Evolutionary conservation across 2,888 invertebrate genomes (phyloP), one percentile per base, ranked within the genome.

Genomic region (Cepaea hortensis): DNA sequence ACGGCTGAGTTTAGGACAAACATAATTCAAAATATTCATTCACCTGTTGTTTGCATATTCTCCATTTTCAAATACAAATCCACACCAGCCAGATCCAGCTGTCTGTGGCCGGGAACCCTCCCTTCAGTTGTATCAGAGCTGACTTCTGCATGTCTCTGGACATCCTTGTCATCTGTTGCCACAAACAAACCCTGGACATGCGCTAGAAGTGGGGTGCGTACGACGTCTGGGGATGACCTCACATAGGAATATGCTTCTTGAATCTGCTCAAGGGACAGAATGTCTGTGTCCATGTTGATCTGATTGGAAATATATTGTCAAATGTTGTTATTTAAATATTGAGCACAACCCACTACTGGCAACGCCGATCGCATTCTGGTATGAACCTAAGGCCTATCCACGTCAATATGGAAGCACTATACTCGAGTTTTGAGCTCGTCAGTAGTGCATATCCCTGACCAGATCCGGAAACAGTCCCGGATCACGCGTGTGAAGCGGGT

Each of bases 1-100:
- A 46, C 46, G 15, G 35, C 3, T 46, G 15, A 15, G 35, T 3
- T 46, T 35, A 35, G 13, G 13, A 46, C 3, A 3, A 46, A 46
- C 73, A 73, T 46, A 3, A 20, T 46, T 15, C 4, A 73, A 3
- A 35, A 46, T 46, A 1, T 35, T 18, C 4, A 50, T 50, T 76
- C 88, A 92, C 92, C 92, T 88, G 91, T 92, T 1, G 90, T 92
- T 79, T 93, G 93, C 90, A 91, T 92, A 80, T 90, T 92, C 88
- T 93, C 93, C 83, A 93, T 88, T 85, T 93, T 93, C n/a, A 93
- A 85, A 84, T 90, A 90, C 9, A 93, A 88, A 48, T 91, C 90
- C 9, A 91, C 73, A 65, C 88, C 87, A 18, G 86, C 86, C 5
- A 90, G 89, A 18, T 77, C 35, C 18, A 70, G 20, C 18, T 18